Base-by-base conservation (phyloP, 2,797 vertebrate species). In the Lacerta viridis region DNA sequence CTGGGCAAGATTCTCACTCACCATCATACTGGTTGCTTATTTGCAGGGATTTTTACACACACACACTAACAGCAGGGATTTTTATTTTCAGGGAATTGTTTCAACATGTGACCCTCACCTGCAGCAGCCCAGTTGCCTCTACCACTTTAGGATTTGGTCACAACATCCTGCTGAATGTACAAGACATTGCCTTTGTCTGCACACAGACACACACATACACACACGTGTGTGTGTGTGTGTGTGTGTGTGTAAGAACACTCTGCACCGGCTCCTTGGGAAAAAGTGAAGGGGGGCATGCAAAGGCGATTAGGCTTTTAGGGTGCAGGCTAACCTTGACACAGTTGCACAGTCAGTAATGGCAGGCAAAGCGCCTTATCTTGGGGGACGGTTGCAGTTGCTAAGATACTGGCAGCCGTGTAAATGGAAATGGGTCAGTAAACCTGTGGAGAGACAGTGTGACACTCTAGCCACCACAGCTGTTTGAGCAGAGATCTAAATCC, bases 381-480 rank as follows among this genome's bases (percentile, higher is more conserved):
- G 96, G 98, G 87, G 98, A 99, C 98, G 98, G 98, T 98, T 98
- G 98, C 98, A 98, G 99, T 99, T 99, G 99, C 98, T 99, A 99
- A 99, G 99, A 99, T 98, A 99, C 99, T 98, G 95, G 98, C 98
- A 98, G 98, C 98, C 98, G 98, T 96, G 97, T 97, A 96, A 97
- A 98, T 97, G 97, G 98, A 98, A 98, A 98, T 98, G 98, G 98
- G 98, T 99, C 98, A 99, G 97, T 97, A 97, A 97, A 98, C 98
- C 98, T 98, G 96, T 97, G 97, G 98, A 99, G 98, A 98, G 97
- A 98, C 98, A 97, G 97, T 98, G 97, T 98, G 98, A 98, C 98
- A 98, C 97, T 96, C 96, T 93, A 97, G 97, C 97, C 98, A 96
- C 96, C 95, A 97, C 97, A 98, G 97, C 98, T 98, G 97, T 96